Conservation (phyloP, 2,113 vertebrate species). For the Plotosus lineatus region DNA sequence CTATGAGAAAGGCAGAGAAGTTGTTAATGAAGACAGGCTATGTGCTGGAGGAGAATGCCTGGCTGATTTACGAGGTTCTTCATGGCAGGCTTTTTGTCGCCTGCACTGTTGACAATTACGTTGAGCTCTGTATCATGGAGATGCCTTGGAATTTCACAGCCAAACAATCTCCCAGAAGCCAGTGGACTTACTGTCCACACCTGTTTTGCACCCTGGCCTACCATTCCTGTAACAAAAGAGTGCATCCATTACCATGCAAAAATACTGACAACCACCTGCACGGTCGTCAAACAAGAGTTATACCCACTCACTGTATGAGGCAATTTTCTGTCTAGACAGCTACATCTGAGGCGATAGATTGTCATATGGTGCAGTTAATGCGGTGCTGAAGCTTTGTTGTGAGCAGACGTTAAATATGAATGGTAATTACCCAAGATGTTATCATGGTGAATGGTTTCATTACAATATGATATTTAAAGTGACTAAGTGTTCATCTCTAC, state of each 20-base stretch:
- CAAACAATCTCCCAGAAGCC: constrained; percentile 1
- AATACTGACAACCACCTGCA: constrained; percentile 1
- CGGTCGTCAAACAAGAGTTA: background rate
- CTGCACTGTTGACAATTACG: constrained; percentile 38
- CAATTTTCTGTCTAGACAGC: constrained; percentile 39
- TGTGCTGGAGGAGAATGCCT: constrained; percentile 15
- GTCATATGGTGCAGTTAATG: background rate
- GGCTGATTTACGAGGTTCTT: constrained; percentile 42
- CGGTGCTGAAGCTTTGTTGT: background rate
- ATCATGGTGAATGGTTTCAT: background rate
- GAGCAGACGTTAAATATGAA: constrained; percentile 7
- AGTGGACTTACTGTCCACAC: constrained; percentile 3
- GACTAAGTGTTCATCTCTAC: background rate
- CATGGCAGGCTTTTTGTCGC: constrained; percentile 22
- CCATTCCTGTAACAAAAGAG: background rate
- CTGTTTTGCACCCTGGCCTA: constrained; percentile 5
- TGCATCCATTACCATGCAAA: background rate
- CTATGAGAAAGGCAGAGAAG: background rate
- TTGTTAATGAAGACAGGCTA: constrained; percentile 13
- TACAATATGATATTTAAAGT: background rate
- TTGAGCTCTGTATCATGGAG: constrained; percentile 38
- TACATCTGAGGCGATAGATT: constrained; percentile 15
- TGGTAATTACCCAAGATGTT: background rate
- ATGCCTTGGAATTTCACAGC: constrained; percentile 33
- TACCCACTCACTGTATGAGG: constrained; percentile 2